Base-by-base conservation (phyloP, 2,797 vertebrate species). In the Momotus momota region DNA sequence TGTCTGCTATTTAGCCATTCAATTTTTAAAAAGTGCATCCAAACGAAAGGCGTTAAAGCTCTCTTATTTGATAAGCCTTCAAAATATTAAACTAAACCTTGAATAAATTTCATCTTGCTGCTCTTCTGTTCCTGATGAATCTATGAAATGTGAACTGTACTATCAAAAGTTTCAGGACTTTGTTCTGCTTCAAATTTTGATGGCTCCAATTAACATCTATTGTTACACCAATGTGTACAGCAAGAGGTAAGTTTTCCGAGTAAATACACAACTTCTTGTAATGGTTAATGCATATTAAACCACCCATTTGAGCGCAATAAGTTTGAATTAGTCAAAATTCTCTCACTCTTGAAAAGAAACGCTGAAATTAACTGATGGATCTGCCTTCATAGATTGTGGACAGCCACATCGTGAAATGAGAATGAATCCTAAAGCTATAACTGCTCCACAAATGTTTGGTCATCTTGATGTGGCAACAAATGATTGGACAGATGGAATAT, bases 391-490 rank as follows among this genome's bases (percentile, higher is more conserved):
- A 99, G 99, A 99, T 45, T 99, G 99, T 95, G 99, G 99, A 73
- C 97, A 98, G 69, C 98, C 98, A 60, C 99, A 99, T 96, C 98
- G 99, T 96, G 99, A 99, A 98, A 99, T 99, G 99, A 98, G 99
- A 79, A 99, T 99, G 99, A 99, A 99, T 96, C 99, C 99, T 46
- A 99, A 99, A 98, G 99, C 99, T 60, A 99, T 99, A 89, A 99
- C 99, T 9, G 99, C 99, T 10, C 96, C 99, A 8, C 99, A 99
- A 96, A 99, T 99, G 99, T 99, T 99, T 92, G 99, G 99, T 33
- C 98, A 98, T 55, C 98, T 99, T 1, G 99, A 99, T 48, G 99
- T 99, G 60, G 99, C 99, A 51, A 99, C 99, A 13, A 99, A 99
- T 27, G 99, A 99, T 93, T 99, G 99, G 99, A 99, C 99, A 2